A percentile compares a stretch with the other conserved stretches of the same genome.
Conservation (phyloP, 2,113 vertebrate species). For the Bos taurus region DNA sequence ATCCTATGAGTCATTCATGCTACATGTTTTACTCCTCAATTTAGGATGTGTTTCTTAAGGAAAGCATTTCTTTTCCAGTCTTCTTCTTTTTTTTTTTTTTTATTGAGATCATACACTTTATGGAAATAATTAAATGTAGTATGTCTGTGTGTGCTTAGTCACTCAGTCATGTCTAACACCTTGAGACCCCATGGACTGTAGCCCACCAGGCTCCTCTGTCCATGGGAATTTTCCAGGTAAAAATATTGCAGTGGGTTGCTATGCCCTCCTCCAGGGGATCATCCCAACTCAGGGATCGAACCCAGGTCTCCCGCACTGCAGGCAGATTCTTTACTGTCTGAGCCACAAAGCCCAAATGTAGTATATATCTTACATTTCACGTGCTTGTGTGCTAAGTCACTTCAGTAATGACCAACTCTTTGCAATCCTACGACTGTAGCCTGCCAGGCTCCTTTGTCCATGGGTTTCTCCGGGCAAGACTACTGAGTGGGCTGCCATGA, state of each 20-base stretch:
- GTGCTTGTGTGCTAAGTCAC: rapidly evolving
- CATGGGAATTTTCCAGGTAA: not conserved
- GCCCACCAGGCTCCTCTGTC: not conserved
- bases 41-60: not conserved
- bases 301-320: not conserved
- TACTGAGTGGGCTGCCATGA: not conserved
- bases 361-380: not conserved
- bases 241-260: not conserved
- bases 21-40: not conserved
- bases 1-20: not conserved
- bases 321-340: not conserved
- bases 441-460: not conserved
- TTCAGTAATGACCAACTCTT: not conserved
- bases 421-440: not conserved
- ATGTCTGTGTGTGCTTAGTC: not conserved
- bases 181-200: not conserved
- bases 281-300: not conserved
- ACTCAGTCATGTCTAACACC: not conserved
- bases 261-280: not conserved
- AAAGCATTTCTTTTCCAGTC: not conserved
- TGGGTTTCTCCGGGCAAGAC: not conserved
- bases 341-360: not conserved
- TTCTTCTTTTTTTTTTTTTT: not conserved
- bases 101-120: not conserved
- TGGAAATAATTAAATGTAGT: not conserved